Base-by-base conservation (phyloP, 2,113 vertebrate species). In the Anser brachyrhynchus region DNA sequence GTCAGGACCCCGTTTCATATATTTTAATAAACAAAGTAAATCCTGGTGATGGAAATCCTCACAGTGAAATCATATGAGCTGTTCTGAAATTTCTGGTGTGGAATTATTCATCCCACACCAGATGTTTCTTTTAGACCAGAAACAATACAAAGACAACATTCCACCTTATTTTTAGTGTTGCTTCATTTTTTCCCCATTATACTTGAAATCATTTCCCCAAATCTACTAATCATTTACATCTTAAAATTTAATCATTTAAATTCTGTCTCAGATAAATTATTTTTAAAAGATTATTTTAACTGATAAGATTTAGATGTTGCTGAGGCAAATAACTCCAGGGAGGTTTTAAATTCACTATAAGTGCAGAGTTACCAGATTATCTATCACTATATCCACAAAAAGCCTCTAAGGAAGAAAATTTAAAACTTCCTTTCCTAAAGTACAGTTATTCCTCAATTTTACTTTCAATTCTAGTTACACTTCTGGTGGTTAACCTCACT, bases 1-100 rank as follows among this genome's bases (percentile, higher is more conserved):
- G 13, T 39, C 55, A 77, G 0, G 0, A 22, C 7, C 4, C 11
- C 5, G 3, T 52, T 73, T 55, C 35, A n/a, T 31, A 10, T 3
- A 7, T 18, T 16, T 35, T 74, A 33, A 77, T 33, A 81, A 94
- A 85, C 9, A 13, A 2, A 77, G 31, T 28, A 64, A 93, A 17
- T 4, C 11, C 3, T 51, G 10, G 11, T 77, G 35, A 52, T 55
- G 9, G 10, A 87, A 81, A 67, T 57, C 14, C 6, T 54, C 16
- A 59, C 6, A 52, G 13, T 29, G 4, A 69, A 78, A 57, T 65
- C 64, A 18, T 35, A 20, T 29, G 39, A 85, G 13, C 14, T 65
- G 3, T 37, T 84, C 8, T 91, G 29, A 39, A 1, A 0, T 85
- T 78, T 93, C 41, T 69, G 7, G 2, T 37, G 54, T 46, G 33